Conservation (phyloP, 2,888 invertebrate genomes). For the Mamestra brassicae region DNA sequence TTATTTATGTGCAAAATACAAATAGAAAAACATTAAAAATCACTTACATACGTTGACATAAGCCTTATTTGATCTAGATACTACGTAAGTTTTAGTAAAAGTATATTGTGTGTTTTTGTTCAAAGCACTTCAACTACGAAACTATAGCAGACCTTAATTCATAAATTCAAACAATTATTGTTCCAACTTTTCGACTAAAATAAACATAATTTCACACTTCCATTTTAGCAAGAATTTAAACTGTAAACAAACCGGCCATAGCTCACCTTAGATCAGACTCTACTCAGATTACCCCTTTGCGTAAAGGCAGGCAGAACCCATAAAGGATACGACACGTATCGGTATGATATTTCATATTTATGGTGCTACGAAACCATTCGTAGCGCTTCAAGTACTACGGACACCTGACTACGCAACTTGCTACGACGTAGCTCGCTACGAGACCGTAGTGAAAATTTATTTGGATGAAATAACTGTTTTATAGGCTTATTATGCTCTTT, state of each 20-base stretch:
- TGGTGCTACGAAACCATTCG: slow-evolving; percentile 38
- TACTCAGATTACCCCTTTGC: slow-evolving; percentile 5
- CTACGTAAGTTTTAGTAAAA: no score
- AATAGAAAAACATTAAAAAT: no score
- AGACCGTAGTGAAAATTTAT: slow-evolving; percentile 13
- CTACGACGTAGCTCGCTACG: slow-evolving; percentile 50
- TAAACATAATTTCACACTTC: not conserved
- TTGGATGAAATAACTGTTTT: not conserved
- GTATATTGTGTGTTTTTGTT: no score
- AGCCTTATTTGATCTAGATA: no score
- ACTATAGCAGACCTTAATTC: not conserved
- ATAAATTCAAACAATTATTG: no score
- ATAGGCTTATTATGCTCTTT: not conserved
- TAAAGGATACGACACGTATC: slow-evolving; percentile 30
- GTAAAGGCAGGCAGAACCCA: slow-evolving; percentile 28
- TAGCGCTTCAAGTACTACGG: slow-evolving; percentile 48
- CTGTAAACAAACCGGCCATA: not conserved
- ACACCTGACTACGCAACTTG: slow-evolving; percentile 43
- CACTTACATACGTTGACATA: no score
- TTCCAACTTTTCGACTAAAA: not conserved
- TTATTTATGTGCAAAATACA: no score
- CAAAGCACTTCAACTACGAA: not conserved
- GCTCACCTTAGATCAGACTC: slow-evolving; percentile 5
- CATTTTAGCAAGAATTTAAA: not conserved
- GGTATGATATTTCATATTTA: slow-evolving; percentile 54